These are phyloP conservation scores for Neomorphus geoffroyi DNA, from an alignment of 2,797 vertebrate genomes.

Conservation along the genomic window DNA sequence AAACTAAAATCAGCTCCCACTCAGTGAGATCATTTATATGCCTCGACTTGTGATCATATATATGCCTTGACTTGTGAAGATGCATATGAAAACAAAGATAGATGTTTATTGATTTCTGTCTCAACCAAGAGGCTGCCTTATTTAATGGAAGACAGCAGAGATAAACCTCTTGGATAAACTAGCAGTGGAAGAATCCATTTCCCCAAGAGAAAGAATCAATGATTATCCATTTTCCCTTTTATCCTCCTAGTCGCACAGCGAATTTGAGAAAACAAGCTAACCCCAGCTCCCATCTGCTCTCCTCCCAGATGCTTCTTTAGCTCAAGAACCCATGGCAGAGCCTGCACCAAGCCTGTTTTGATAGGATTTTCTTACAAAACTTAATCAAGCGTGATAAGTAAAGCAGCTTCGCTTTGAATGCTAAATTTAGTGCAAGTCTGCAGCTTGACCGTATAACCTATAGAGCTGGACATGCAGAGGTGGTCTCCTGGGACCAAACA, in stretches of 20 bases:
- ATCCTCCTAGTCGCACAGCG: not conserved
- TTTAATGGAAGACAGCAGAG: slow-evolving; percentile 13
- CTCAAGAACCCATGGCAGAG: not conserved
- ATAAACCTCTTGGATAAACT: not conserved
- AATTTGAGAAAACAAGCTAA: slow-evolving; percentile 7
- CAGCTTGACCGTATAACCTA: not conserved
- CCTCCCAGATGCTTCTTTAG: not conserved
- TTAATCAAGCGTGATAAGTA: not conserved
- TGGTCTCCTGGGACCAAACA: not conserved
- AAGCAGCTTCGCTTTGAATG: not conserved
- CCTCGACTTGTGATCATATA: not conserved
- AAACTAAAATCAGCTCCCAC: not conserved
- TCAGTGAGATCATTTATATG: not conserved
- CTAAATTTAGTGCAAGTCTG: not conserved
- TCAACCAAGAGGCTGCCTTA: not conserved
- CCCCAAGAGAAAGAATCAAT: not conserved
- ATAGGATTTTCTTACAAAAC: slow-evolving; percentile 1
- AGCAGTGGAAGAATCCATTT: not conserved
- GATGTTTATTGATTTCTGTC: not conserved
- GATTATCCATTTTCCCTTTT: slow-evolving; percentile 30
- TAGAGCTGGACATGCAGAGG: not conserved
- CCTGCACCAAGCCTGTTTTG: not conserved
- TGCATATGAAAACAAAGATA: not conserved
- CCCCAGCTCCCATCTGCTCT: slow-evolving; percentile 1
- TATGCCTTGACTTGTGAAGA: not conserved